phyloP scores from a whole-genome alignment of 1,140 invertebrate genomes.

The Camponotus pennsylvanicus region DNA sequence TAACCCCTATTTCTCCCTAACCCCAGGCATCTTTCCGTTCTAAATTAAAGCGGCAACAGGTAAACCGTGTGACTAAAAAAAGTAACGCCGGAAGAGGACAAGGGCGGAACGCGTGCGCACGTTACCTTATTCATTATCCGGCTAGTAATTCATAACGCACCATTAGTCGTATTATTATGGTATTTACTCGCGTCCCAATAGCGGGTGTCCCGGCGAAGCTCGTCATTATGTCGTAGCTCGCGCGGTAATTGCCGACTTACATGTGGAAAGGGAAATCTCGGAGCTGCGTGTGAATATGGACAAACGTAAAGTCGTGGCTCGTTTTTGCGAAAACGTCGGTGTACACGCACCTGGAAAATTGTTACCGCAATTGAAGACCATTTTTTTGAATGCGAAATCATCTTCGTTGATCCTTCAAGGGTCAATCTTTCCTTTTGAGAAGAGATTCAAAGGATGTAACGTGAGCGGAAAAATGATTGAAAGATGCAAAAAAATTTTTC shows the following conservation, averaged over 20 bases:
- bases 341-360: neutral
- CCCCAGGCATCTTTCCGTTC: neutral
- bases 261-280: slow-evolving; percentile 64
- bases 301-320: slow-evolving; percentile 33
- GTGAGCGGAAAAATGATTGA: neutral
- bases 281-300: slow-evolving; percentile 23
- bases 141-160: slow-evolving; percentile 74
- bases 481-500: neutral
- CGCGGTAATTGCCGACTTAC: slow-evolving; percentile 64
- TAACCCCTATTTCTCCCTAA: neutral
- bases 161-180: slow-evolving; percentile 75
- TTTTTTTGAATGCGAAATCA: neutral
- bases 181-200: slow-evolving; percentile 73
- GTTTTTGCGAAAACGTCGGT: slow-evolving; percentile 1
- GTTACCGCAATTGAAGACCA: no score
- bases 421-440: no score
- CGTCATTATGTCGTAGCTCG: slow-evolving; percentile 67
- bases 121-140: slow-evolving; percentile 70
- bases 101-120: slow-evolving; percentile 36
- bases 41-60: slow-evolving; percentile 64
- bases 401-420: no score
- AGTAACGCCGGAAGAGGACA: neutral
- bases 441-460: neutral
- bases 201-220: slow-evolving; percentile 65
- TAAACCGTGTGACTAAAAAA: slow-evolving; percentile 58